Conservation (phyloP, 2,797 vertebrate genomes). For the Sparidentex hasta region DNA sequence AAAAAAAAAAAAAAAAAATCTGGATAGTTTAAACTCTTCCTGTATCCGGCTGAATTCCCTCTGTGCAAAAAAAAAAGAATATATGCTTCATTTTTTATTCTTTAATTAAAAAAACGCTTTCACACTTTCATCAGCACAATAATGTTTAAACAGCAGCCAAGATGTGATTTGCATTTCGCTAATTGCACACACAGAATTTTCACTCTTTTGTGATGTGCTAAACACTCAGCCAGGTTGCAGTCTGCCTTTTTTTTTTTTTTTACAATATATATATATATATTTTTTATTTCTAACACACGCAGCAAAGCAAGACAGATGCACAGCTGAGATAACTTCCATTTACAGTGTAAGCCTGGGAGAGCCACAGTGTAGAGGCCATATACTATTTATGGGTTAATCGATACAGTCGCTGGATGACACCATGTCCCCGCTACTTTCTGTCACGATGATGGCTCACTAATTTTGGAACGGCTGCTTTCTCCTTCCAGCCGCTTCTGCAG, state of each 20-base stretch:
- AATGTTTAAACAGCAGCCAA: slow-evolving; percentile 22
- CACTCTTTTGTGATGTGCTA: slow-evolving; percentile 26
- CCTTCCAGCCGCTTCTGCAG: slow-evolving; percentile 69
- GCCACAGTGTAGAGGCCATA: slow-evolving; percentile 71
- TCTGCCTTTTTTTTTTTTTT: slow-evolving; percentile 30
- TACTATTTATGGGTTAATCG: slow-evolving; percentile 92
- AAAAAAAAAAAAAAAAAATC: no score
- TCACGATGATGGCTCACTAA: slow-evolving; percentile 96
- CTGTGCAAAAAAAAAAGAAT: no score
- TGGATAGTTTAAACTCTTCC: not conserved
- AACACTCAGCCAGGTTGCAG: slow-evolving; percentile 37
- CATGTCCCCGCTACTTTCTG: slow-evolving; percentile 94
- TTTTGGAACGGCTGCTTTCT: slow-evolving; percentile 93
- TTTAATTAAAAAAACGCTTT: slow-evolving; percentile 28
- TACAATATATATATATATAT: slow-evolving; percentile 3
- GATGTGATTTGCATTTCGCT: slow-evolving; percentile 29
- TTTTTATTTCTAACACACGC: slow-evolving; percentile 30
- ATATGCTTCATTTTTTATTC: not conserved
- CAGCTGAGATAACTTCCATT: slow-evolving; percentile 79
- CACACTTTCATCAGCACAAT: slow-evolving; percentile 35
- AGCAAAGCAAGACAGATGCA: slow-evolving; percentile 72
- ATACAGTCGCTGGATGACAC: slow-evolving; percentile 95
- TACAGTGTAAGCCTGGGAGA: slow-evolving; percentile 77
- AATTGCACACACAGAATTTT: slow-evolving; percentile 14
- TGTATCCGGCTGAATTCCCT: slow-evolving; percentile 20